Evolutionary conservation across 2,888 invertebrate genomes (phyloP).

Genomic region (Timema cristinae): DNA sequence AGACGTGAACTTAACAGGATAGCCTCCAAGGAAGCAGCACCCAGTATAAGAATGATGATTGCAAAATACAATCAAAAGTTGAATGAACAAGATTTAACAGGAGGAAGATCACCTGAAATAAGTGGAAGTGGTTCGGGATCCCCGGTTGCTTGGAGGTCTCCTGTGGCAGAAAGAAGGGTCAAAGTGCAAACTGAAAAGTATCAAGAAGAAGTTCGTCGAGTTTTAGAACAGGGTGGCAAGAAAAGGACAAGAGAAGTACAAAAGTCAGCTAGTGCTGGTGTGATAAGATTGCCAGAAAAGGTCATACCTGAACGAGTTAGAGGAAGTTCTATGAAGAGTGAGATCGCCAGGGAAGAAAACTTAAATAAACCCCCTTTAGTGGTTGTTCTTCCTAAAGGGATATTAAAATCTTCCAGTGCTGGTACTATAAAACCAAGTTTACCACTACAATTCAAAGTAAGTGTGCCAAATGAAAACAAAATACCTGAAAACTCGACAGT

Average conservation of each 20-base stretch:
- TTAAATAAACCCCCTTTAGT: constrained; percentile 22
- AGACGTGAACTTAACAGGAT: constrained; percentile 40
- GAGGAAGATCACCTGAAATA: constrained; percentile 36
- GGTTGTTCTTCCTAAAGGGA: constrained; percentile 31
- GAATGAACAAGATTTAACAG: constrained; percentile 51
- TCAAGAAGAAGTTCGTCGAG: constrained; percentile 46
- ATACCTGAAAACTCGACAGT: background rate
- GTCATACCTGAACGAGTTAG: constrained; percentile 34
- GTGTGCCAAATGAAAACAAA: background rate
- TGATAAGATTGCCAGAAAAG: constrained; percentile 45
- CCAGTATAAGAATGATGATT: constrained; percentile 67
- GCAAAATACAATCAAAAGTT: constrained; percentile 64
- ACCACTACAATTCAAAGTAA: constrained; percentile 37
- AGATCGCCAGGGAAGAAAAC: constrained; percentile 18
- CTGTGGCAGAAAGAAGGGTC: constrained; percentile 56
- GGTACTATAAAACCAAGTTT: constrained; percentile 40
- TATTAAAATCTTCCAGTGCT: constrained; percentile 45
- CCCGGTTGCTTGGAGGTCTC: constrained; percentile 61
- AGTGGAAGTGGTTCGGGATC: constrained; percentile 57
- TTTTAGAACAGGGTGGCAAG: constrained; percentile 34
- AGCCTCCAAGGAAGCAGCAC: constrained; percentile 60
- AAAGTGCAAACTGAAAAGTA: constrained; percentile 51
- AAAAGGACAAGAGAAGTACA: constrained; percentile 47
- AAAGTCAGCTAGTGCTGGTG: constrained; percentile 61
- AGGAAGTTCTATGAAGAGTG: background rate